These are phyloP conservation scores for Panonychus citri DNA, from an alignment of 1,140 invertebrate genomes.

Conservation along the genomic window DNA sequence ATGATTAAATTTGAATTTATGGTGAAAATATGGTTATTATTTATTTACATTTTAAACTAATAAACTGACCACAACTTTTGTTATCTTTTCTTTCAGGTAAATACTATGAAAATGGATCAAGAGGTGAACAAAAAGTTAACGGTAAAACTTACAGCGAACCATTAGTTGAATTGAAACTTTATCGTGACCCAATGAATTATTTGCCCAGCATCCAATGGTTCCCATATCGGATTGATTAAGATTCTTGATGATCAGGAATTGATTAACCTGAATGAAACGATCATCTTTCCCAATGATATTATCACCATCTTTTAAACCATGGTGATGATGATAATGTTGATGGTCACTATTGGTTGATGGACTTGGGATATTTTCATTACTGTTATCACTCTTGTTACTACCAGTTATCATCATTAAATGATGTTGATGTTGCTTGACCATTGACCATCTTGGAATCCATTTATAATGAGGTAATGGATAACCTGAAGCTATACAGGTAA, in stretches of 20 bases:
- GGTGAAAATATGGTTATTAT: too few relatives aligned
- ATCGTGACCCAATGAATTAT: conserved; percentile 17
- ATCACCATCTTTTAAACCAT: background rate
- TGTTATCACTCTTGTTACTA: too few relatives aligned
- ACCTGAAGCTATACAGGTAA: conserved; percentile 23
- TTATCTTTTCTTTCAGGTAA: too few relatives aligned
- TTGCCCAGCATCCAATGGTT: conserved; percentile 16
- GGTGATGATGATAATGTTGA: too few relatives aligned
- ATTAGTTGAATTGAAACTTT: conserved; percentile 13
- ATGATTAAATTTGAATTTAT: too few relatives aligned
- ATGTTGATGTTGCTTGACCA: too few relatives aligned
- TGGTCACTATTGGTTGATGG: too few relatives aligned
- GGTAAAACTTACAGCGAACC: conserved; percentile 15
- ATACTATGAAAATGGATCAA: too few relatives aligned
- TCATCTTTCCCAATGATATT: background rate
- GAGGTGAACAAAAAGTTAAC: background rate
- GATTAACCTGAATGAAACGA: conserved; percentile 7
- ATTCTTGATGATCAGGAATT: conserved; percentile 13
- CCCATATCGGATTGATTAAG: conserved; percentile 11
- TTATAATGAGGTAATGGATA: conserved; percentile 14
- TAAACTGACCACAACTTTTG: too few relatives aligned
- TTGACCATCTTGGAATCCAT: conserved; percentile 12
- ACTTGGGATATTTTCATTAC: too few relatives aligned
- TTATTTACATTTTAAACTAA: too few relatives aligned
- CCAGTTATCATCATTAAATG: too few relatives aligned